Evolutionary conservation across 2,888 invertebrate species (phyloP), one percentile per base, ranked within the genome.

Genomic region (Lycophotia porphyrea): DNA sequence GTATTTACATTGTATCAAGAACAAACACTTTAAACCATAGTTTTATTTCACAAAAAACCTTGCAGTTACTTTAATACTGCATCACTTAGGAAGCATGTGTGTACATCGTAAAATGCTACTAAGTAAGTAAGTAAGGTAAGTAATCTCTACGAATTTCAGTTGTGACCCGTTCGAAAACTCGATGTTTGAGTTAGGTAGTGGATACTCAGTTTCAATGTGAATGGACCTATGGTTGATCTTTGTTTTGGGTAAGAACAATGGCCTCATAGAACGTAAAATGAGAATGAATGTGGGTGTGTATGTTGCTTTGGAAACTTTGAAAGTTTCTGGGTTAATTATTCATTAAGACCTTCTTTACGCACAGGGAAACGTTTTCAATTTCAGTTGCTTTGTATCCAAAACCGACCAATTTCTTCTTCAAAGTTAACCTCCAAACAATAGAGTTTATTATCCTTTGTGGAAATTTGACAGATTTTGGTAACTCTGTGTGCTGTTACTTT

Each of bases 91-190:
- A 24, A 49, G 18, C 15, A 18, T 7, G n/a, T n/a, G n/a, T n/a
- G 27, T 34, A 42, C 49, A 58, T 58, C 70, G 74, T 79, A 80
- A 78, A 66, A 70, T 70, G 34, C 44, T 11, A 27, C 52, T 42
- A 55, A 36, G 47, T 71, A 64, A 71, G 58, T 80, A 64, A 74
- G 52, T 80, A 64, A 74, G 52, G 47, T 71, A 64, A 71, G 58
- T 80, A 64, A 74, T 44, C 58, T 60, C 63, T 13, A 36, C 9
- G 15, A 36, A 52, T 39, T 55, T 31, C 39, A n/a, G 7, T 55
- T 21, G 13, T 27, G 39, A 3, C 15, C 27, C 1, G n/a, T 68
- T 64, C 11, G 15, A 61, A 34, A 44, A 39, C 58, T 39, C 9
- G 1, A 52, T 31, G n/a, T 60, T 67, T 67, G 27, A 75, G 49